Evolutionary conservation across 2,888 invertebrate genomes (phyloP).

Genomic region (Alloplasta piceator): DNA sequence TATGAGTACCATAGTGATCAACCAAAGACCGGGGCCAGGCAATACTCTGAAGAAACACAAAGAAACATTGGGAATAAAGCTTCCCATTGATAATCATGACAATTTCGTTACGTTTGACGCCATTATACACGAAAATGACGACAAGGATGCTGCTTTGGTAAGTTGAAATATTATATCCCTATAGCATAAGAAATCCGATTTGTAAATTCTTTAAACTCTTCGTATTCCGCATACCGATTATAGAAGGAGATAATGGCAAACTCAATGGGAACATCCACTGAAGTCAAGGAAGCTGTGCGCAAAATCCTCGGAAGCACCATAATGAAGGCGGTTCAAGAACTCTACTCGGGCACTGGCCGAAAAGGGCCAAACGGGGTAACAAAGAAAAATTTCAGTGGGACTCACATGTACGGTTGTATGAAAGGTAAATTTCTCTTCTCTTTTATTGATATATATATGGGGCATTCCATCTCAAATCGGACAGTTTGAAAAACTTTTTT

Average conservation of each 20-base stretch:
- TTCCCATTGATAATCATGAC: slow-evolving; percentile 26
- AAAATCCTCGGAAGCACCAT: slow-evolving; percentile 28
- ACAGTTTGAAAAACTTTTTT: too few species aligned
- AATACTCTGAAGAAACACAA: slow-evolving; percentile 28
- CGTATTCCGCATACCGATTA: background rate
- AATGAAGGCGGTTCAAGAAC: slow-evolving; percentile 40
- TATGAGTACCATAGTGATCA: slow-evolving; percentile 17
- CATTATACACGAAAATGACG: background rate
- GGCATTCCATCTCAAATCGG: too few species aligned
- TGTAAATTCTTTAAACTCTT: background rate
- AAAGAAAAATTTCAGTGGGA: slow-evolving; percentile 34
- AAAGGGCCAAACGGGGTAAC: slow-evolving; percentile 38
- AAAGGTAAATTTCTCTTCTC: slow-evolving; percentile 5
- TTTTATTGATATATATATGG: background rate
- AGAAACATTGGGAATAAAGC: slow-evolving; percentile 20
- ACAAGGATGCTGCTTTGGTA: slow-evolving; percentile 39
- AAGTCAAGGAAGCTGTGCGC: slow-evolving; percentile 27
- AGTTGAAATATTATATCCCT: slow-evolving; percentile 9
- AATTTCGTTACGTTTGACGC: slow-evolving; percentile 15
- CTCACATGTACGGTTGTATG: slow-evolving; percentile 14
- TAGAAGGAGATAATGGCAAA: slow-evolving; percentile 41
- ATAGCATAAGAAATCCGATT: background rate
- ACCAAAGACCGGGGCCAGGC: slow-evolving; percentile 28
- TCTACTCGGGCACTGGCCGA: slow-evolving; percentile 35
- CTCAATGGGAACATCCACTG: background rate